phyloP scores from a whole-genome alignment of 2,888 invertebrate genomes.

The Conistra vaccinii region DNA sequence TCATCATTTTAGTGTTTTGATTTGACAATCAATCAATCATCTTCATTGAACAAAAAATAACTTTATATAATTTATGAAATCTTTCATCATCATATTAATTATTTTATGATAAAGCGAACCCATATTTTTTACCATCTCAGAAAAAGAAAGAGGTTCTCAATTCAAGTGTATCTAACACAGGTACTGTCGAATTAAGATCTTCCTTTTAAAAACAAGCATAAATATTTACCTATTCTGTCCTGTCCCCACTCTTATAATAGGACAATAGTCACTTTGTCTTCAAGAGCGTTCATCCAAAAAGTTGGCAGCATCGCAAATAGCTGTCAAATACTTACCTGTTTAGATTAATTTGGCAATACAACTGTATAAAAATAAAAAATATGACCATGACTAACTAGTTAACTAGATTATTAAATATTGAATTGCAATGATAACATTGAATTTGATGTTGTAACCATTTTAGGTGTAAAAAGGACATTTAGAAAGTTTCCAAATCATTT shows the following conservation, averaged over 20 bases:
- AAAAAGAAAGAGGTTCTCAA: neutral
- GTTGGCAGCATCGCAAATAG: no score
- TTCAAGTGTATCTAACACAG: neutral
- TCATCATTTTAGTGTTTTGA: conserved; percentile 74
- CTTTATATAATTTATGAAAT: no score
- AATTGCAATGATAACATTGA: no score
- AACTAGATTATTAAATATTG: no score
- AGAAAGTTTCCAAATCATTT: no score
- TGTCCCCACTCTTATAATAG: neutral
- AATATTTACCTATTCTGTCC: neutral
- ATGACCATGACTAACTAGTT: no score
- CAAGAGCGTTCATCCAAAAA: no score
- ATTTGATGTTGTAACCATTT: no score
- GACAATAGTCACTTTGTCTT: neutral
- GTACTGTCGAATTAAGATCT: neutral
- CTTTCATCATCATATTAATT: neutral
- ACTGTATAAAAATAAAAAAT: no score
- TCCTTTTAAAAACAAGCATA: neutral
- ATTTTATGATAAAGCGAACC: neutral
- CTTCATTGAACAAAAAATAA: neutral
- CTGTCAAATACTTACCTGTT: no score
- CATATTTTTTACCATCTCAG: neutral
- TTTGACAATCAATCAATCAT: conserved; percentile 14
- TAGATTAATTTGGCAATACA: no score
- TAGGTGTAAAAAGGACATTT: no score